Evolutionary conservation across 2,113 vertebrate species (phyloP), one percentile per base, ranked within the genome.

Genomic region (Colistium nudipinnis): DNA sequence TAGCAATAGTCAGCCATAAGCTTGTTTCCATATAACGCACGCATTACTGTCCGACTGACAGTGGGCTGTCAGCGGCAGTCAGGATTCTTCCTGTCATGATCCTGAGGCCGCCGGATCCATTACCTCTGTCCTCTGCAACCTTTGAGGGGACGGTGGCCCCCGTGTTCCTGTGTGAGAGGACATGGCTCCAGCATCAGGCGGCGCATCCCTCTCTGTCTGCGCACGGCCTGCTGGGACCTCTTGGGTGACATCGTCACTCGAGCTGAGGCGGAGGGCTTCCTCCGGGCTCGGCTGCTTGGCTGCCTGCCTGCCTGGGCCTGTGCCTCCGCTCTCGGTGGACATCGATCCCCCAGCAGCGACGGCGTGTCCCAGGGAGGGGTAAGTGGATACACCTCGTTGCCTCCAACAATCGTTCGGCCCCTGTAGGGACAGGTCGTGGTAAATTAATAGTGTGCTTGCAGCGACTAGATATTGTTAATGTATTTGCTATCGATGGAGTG

Each of bases 371-470:
- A 90, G 74, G 87, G 94, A 94, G 87, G 91, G 86, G 91, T 92
- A 94, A 92, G 84, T 8, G 74, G 93, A 95, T 95, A 90, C 3
- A 88, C 92, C 93, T 94, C 90, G 89, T 93, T 95, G 93, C 91
- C 90, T 93, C 84, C 80, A 93, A 95, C 94, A 95, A 93, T 94
- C 92, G 88, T 84, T 91, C 81, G 83, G 83, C 84, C 92, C 90
- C 94, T 94, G 79, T 88, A 92, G 92, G 94, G 95, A 94, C 89
- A 87, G 87, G 89, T 90, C 88, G 86, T 82, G 89, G 93, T 93
- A 94, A 94, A 94, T 96, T 93, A 95, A 95, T 94, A 94, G 94
- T 91, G 92, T 90, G 90, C 92, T 94, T 92, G 91, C 91, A 93
- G 92, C 80, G 90, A 91, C 92, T 92, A 92, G 93, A 93, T 95